Evolutionary conservation across 2,888 invertebrate genomes (phyloP), one percentile per base, ranked within the genome.

Genomic region (Gnatocerus cornutus): DNA sequence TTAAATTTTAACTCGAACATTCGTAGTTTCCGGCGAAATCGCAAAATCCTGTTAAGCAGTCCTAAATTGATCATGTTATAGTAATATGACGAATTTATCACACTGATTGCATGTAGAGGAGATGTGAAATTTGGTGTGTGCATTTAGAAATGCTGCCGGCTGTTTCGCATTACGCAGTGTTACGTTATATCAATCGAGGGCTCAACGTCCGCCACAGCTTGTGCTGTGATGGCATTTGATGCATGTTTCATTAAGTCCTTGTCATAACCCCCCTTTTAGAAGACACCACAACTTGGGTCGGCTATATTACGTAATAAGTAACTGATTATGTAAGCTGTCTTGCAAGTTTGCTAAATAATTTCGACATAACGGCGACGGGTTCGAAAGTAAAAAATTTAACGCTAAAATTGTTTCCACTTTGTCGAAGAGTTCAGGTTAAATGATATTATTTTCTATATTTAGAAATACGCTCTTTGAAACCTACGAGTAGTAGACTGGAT

Each of bases 211-310:
- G 72, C 69, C 72, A 72, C 72, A 72, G 69, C 69, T 66, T 68
- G 33, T 33, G 68, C 62, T 21, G 30, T 65, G 70, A 72, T 71
- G 71, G 73, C 64, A 71, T 73, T 66, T 71, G 71, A 73, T 73
- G 73, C 73, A 73, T 73, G 73, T 73, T 71, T 73, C 73, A 73
- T 73, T 73, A 72, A 71, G 72, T 71, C 70, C 68, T 58, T 68
- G 69, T 71, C 71, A 71, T 71, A 66, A 69, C 63, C 68, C 64
- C 41, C 61, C 39, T 50, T 61, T 50, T 37, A 50, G 21, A 27
- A 5, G 50, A 61, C 39, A 61, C 61, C 48, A 33, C 61, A 61
- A 59, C 59, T 59, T 58, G 45, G 45, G 41, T 43, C 29, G 39
- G 41, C 39, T 56, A 10, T 56, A 56, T 56, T 56, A 56, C 43